These are phyloP conservation scores for Coturnix japonica DNA, from an alignment of 2,113 vertebrate genomes.

Conservation along the genomic window DNA sequence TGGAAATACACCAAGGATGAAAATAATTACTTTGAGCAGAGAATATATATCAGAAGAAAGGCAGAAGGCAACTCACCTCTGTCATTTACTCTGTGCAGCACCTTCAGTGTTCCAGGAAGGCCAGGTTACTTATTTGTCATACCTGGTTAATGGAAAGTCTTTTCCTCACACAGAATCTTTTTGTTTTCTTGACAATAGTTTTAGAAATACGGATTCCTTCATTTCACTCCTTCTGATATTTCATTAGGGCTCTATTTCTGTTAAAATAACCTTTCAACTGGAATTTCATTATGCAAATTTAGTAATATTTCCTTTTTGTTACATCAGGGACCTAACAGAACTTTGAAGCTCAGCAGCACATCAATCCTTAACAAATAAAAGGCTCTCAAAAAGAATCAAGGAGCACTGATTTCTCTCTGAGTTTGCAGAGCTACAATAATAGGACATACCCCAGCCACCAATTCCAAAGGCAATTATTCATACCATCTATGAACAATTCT, in stretches of 20 bases:
- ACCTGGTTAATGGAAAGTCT: background rate
- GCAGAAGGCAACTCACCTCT: background rate
- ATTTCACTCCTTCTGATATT: background rate
- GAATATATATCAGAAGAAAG: background rate
- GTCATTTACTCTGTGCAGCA: background rate
- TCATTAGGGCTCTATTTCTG: background rate
- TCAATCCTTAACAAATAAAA: background rate
- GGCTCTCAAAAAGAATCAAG: background rate
- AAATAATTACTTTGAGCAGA: background rate
- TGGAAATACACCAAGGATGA: background rate
- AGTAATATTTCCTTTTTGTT: background rate
- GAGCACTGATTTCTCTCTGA: background rate
- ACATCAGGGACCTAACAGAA: background rate
- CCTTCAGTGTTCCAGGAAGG: background rate
- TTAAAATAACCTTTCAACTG: background rate
- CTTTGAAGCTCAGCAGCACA: background rate
- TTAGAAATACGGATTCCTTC: background rate
- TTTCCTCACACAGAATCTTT: background rate
- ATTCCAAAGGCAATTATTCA: conserved; percentile 64
- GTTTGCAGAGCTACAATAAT: background rate
- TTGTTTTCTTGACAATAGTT: background rate
- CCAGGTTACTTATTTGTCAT: background rate
- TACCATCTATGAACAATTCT: conserved; percentile 51
- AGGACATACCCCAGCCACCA: background rate
- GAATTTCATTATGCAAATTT: background rate